Conservation (phyloP, 2,888 invertebrate genomes). For the Sarcophaga rosellei region DNA sequence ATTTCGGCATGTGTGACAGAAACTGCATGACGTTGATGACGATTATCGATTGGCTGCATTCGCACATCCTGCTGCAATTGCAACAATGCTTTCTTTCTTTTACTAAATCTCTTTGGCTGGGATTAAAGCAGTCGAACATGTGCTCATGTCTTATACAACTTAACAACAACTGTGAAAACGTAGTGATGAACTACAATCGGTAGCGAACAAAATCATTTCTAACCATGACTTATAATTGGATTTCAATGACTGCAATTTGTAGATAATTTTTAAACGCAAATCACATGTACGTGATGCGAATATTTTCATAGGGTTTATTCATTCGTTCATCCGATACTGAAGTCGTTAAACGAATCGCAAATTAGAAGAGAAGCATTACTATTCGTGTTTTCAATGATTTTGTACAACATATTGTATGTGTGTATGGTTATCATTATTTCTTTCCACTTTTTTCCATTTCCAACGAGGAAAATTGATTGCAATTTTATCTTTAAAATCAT, state of each 20-base stretch:
- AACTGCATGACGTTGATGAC: neutral
- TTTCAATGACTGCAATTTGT: constrained; percentile 80
- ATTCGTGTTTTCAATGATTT: neutral
- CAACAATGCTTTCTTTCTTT: constrained; percentile 26
- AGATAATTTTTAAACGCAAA: constrained; percentile 75
- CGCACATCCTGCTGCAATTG: constrained; percentile 38
- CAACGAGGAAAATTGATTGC: constrained; percentile 38
- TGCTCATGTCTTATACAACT: neutral
- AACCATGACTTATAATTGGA: constrained; percentile 76
- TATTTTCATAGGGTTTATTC: constrained; percentile 67
- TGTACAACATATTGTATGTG: constrained; percentile 23
- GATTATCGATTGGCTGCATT: constrained; percentile 10
- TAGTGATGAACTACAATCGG: constrained; percentile 51
- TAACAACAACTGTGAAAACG: constrained; percentile 16
- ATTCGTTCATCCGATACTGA: neutral
- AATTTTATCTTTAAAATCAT: constrained; percentile 23
- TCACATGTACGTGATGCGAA: constrained; percentile 58
- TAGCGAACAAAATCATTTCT: constrained; percentile 55
- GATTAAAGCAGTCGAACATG: constrained; percentile 23
- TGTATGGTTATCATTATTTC: constrained; percentile 16
- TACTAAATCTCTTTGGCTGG: constrained; percentile 25
- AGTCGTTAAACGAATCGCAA: constrained; percentile 34
- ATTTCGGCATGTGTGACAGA: constrained; percentile 18
- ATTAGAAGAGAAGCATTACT: constrained; percentile 17
- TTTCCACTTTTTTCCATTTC: constrained; percentile 17